Conservation (phyloP, 2,113 vertebrate species). For the Butastur rufipennis region DNA sequence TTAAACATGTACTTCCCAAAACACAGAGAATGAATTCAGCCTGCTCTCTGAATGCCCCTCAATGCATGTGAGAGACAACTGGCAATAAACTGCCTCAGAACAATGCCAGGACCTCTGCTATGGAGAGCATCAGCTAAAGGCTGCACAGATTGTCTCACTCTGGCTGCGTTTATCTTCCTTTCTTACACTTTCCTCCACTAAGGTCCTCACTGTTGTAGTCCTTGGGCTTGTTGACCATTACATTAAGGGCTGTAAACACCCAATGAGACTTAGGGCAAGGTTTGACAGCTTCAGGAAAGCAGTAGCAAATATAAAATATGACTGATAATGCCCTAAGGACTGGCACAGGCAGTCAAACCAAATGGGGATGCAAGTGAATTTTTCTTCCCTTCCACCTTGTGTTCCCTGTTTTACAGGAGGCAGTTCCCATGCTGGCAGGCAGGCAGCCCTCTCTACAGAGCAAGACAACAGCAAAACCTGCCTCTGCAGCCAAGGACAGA, state of each 20-base stretch:
- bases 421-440: not conserved
- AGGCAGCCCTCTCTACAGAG: not conserved
- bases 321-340: not conserved
- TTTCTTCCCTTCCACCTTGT: not conserved
- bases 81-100: not conserved
- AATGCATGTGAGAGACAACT: accelerated
- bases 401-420: not conserved
- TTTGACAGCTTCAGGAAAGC: not conserved
- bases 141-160: not conserved
- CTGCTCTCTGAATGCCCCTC: not conserved
- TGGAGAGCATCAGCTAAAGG: not conserved
- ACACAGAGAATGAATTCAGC: not conserved
- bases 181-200: not conserved
- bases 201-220: not conserved
- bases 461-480: not conserved
- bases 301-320: not conserved
- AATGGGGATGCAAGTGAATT: not conserved
- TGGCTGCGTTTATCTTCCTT: not conserved
- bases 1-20: not conserved
- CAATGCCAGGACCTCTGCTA: not conserved
- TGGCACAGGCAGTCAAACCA: not conserved
- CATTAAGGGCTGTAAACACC: not conserved
- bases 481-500: not conserved
- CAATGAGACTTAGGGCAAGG: not conserved
- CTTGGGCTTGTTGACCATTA: not conserved